Evolutionary conservation across 2,113 vertebrate genomes (phyloP), one percentile per base, ranked within the genome.

Genomic region (Crotophaga sulcirostris): DNA sequence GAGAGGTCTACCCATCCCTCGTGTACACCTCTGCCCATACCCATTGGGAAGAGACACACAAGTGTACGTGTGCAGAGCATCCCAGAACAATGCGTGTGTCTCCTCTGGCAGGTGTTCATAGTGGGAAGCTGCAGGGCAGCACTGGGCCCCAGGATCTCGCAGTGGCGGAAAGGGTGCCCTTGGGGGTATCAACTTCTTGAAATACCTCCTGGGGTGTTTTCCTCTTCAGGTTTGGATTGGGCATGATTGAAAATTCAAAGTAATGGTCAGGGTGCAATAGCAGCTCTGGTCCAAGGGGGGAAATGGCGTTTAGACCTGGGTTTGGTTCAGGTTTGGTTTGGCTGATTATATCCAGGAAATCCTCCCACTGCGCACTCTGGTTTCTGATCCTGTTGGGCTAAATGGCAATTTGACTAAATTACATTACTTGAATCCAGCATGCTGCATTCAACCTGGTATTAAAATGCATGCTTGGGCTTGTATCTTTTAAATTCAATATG

Each of bases 401-500:
- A 91, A 89, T 26, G 77, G 56, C 73, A 34, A 33, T 94, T 84
- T 84, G 68, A 72, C 80, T 81, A 78, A 92, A 96, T 81, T 84
- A 79, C 56, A 42, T 90, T 93, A 81, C 90, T 92, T 90, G 28
- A 84, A 92, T 77, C 51, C 23, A 66, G 40, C 33, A 75, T 42
- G 49, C 72, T 92, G 82, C 64, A 55, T 89, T 95, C 68, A 88
- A 78, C 85, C 92, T 84, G 54, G 44, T 84, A 87, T 81, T 91
- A 81, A 94, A 92, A 87, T 40, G 72, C 64, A 84, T 70, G 75
- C 81, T 79, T 90, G 76, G 84, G 40, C 55, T 96, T 91, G 56
- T 95, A 87, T 94, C 93, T 94, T 93, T 84, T 94, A 87, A 82
- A 96, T 97, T 91, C 95, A 93, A 97, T 97, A 97, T 81, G 92